Evolutionary conservation across 2,888 invertebrate species (phyloP), one percentile per base, ranked within the genome.

Genomic region (Oscheius sp.): DNA sequence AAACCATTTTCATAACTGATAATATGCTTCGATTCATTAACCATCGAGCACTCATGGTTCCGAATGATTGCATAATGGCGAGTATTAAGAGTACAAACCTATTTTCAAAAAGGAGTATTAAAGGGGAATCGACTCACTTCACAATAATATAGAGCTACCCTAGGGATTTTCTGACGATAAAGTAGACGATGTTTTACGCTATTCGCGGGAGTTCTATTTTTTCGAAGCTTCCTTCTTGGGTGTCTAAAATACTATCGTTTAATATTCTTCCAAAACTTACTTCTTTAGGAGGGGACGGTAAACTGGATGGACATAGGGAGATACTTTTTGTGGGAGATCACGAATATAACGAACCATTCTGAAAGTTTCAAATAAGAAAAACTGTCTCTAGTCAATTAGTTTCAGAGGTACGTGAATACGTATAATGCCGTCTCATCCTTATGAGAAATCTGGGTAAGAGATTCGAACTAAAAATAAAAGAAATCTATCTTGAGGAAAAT

Each of bases 1-100:
- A 5, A 15, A 64, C 64, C 64, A 23, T 64, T 64, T 33, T 64
- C 64, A 27, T 12, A 46, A 23, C 50, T 64, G 29, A 64, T 34
- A 34, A 64, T 48, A 31, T 64, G 64, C 10, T 50, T 23, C 8
- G 64, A 64, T 23, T 64, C 64, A 23, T 64, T 64, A 15, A 20
- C 17, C 34, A n/a, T 29, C 6, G 64, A 64, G 20, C 64, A 64
- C 8, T 33, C 34, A 25, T 64, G 64, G 1, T 20, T 5, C 6
- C 34, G 46, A 12, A 64, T 23, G 27, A 46, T 25, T 10, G 25
- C 17, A 8, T 33, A 17, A 3, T 12, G 31, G 23, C 17, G 48
- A 34, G 64, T 31, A 29, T 31, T 48, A 17, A 64, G 23, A 20
- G 64, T 64, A 48, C 64, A 64, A 15, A 34, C 34, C 64, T 64